Conservation (phyloP, 2,113 vertebrate genomes). For the Eptatretus burgeri region DNA sequence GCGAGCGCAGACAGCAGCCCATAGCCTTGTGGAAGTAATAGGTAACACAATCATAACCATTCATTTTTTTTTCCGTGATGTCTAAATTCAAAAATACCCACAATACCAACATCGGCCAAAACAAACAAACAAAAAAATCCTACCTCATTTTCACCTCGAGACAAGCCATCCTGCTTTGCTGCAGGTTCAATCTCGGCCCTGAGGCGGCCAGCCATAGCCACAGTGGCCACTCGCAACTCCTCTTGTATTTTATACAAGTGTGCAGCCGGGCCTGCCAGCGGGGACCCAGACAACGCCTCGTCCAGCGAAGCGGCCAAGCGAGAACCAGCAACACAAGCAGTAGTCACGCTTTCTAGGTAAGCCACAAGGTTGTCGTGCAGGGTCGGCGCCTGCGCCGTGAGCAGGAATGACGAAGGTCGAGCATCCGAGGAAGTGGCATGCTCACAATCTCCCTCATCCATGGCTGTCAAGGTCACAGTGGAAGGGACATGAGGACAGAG, state of each 20-base stretch:
- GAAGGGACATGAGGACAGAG: too few relatives aligned
- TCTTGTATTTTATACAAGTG: not conserved
- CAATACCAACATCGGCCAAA: too few relatives aligned
- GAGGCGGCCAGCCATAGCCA: not conserved
- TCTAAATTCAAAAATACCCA: too few relatives aligned
- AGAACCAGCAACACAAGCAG: not conserved
- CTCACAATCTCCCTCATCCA: too few relatives aligned
- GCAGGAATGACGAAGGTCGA: not conserved
- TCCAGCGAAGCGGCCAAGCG: conserved; percentile 2
- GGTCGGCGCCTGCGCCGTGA: conserved; percentile 1
- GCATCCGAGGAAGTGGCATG: not conserved
- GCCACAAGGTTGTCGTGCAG: not conserved
- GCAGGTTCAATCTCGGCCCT: not conserved
- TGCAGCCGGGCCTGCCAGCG: conserved; percentile 1
- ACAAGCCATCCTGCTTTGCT: too few relatives aligned
- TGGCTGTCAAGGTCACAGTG: too few relatives aligned
- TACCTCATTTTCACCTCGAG: too few relatives aligned
- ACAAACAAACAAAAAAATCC: too few relatives aligned
- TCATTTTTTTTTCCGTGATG: too few relatives aligned
- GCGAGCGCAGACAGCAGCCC: conserved; percentile 1
- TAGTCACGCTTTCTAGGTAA: not conserved
- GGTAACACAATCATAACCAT: not conserved
- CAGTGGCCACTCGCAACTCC: not conserved
- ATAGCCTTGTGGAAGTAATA: not conserved
- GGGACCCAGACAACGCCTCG: conserved; percentile 2